phyloP scores from a whole-genome alignment of 2,888 invertebrate genomes.

The Heliconius hortense region DNA sequence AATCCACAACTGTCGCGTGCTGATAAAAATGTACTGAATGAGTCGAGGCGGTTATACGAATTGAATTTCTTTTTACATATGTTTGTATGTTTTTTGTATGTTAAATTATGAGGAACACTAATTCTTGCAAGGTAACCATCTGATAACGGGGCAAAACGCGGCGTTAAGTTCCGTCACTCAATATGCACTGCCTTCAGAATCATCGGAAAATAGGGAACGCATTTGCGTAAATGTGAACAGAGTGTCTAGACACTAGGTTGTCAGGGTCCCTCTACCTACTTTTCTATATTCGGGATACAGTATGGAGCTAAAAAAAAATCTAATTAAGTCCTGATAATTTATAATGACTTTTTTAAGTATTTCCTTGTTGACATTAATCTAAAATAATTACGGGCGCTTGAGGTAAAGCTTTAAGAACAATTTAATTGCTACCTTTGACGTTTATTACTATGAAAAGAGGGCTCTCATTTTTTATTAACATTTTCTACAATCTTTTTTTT shows the following conservation, averaged over 20 bases:
- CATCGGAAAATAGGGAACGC: neutral
- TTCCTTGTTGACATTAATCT: constrained; percentile 24
- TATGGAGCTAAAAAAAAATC: neutral
- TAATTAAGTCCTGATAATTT: neutral
- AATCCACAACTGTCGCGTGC: neutral
- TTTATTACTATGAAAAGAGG: constrained; percentile 13
- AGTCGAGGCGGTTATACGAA: neutral
- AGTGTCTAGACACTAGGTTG: neutral
- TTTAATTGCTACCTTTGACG: constrained; percentile 21
- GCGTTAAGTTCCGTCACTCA: too few relatives aligned
- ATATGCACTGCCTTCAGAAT: too few relatives aligned
- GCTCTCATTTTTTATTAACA: constrained; percentile 18
- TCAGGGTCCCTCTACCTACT: neutral
- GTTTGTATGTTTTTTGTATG: neutral
- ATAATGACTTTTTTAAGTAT: constrained; percentile 7
- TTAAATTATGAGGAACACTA: too few relatives aligned
- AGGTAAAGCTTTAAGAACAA: constrained; percentile 17
- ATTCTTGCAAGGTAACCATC: too few relatives aligned
- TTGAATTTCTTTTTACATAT: neutral
- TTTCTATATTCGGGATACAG: neutral
- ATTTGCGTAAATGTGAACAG: neutral
- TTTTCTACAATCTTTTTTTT: neutral
- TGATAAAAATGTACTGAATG: neutral
- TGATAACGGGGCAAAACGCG: too few relatives aligned
- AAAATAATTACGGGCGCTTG: constrained; percentile 21